These are phyloP conservation scores for Xylophagus ater DNA, from an alignment of 2,888 invertebrate genomes.

Conservation along the genomic window DNA sequence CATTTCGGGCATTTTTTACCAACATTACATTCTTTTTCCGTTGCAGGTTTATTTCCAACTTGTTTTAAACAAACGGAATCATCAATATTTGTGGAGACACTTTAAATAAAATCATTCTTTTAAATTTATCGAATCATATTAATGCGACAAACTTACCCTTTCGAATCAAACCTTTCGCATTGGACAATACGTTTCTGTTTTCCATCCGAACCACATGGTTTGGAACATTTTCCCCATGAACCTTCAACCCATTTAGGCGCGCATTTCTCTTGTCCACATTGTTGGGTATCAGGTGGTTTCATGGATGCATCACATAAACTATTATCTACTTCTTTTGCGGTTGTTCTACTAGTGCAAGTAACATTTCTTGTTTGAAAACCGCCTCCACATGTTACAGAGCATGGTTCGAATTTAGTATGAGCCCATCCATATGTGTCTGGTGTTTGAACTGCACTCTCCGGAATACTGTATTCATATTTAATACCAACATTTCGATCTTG, in stretches of 20 bases:
- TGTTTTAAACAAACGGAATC: conserved; percentile 60
- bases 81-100: conserved; percentile 55
- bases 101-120: conserved; percentile 23
- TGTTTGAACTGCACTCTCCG: conserved; percentile 53
- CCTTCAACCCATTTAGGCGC: conserved; percentile 68
- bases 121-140: not conserved
- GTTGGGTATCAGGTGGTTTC: conserved; percentile 58
- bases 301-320: conserved; percentile 66
- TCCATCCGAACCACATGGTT: conserved; percentile 69
- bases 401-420: conserved; percentile 54
- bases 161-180: conserved; percentile 68
- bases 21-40: conserved; percentile 61
- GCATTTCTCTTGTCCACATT: conserved; percentile 67
- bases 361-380: conserved; percentile 73
- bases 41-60: conserved; percentile 57
- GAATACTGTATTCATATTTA: conserved; percentile 82
- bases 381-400: conserved; percentile 82
- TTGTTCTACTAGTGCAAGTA: conserved; percentile 65
- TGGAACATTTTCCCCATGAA: conserved; percentile 72
- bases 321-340: conserved; percentile 58
- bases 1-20: conserved; percentile 70
- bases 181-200: conserved; percentile 57
- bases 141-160: conserved; percentile 42
- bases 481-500: conserved; percentile 78
- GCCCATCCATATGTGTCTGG: conserved; percentile 77